phyloP scores from a whole-genome alignment of 2,888 invertebrate species.

The Synanthedon tipuliformis region DNA sequence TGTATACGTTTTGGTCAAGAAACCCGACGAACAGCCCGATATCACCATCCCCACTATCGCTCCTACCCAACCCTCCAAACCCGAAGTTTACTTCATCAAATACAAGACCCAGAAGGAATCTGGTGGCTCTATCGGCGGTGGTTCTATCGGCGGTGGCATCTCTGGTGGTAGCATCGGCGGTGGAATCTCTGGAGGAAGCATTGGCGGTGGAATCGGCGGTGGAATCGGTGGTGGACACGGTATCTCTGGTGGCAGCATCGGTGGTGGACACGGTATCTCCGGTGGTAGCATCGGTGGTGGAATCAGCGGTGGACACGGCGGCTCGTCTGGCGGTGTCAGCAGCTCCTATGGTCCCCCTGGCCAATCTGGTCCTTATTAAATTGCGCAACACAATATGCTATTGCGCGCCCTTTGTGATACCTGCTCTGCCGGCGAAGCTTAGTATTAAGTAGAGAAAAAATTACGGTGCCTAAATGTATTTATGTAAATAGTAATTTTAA shows the following conservation, averaged over 20 bases:
- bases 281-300: slow-evolving; percentile 28
- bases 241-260: slow-evolving; percentile 8
- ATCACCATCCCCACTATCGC: slow-evolving; percentile 79
- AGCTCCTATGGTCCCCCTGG: slow-evolving; percentile 75
- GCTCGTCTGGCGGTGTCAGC: slow-evolving; percentile 57
- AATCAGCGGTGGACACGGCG: slow-evolving; percentile 29
- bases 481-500: slow-evolving; percentile 72
- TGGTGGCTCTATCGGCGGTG: slow-evolving; percentile 33
- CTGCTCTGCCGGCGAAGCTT: slow-evolving; percentile 63
- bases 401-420: slow-evolving; percentile 58
- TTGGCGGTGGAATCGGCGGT: slow-evolving; percentile 26
- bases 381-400: slow-evolving; percentile 17
- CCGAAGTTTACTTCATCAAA: slow-evolving; percentile 87
- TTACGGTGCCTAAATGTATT: slow-evolving; percentile 72
- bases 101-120: slow-evolving; percentile 79
- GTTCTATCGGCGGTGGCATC: slow-evolving; percentile 14
- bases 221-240: slow-evolving; percentile 17
- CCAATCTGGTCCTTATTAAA: slow-evolving; percentile 76
- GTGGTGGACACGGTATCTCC: slow-evolving; percentile 19
- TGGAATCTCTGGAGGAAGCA: slow-evolving; percentile 25
- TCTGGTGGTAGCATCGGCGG: slow-evolving; percentile 23
- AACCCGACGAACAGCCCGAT: slow-evolving; percentile 84
- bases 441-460: slow-evolving; percentile 68
- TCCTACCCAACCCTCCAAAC: slow-evolving; percentile 82
- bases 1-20: slow-evolving; percentile 86